Percentiles rank a stretch among this genome's conserved stretches.
phyloP scores from a whole-genome alignment of 2,797 vertebrate genomes.

The Brotogeris chrysoptera region DNA sequence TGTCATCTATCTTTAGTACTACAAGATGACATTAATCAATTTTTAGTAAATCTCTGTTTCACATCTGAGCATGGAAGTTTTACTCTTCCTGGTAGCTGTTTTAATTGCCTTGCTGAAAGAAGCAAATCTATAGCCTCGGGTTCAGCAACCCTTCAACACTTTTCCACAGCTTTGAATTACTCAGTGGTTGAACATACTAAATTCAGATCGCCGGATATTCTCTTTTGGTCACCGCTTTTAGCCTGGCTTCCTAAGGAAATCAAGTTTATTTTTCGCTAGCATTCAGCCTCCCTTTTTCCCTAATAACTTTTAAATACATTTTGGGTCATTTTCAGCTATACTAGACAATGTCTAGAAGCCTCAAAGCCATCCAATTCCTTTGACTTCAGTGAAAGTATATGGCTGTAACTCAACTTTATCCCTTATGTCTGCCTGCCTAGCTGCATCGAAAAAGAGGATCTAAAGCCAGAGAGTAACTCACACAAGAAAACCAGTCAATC shows the following conservation, averaged over 20 bases:
- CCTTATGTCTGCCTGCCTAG: neutral
- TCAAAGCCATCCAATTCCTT: neutral
- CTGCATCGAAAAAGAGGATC: neutral
- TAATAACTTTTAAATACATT: neutral
- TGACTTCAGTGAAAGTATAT: neutral
- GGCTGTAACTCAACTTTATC: neutral
- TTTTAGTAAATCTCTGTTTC: slow-evolving; percentile 48
- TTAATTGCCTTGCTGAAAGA: slow-evolving; percentile 11
- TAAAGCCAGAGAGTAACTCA: neutral
- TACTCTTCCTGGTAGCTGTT: slow-evolving; percentile 32
- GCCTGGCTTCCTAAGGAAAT: neutral
- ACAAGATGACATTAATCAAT: slow-evolving; percentile 31
- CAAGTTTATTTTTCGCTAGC: neutral
- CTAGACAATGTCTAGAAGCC: neutral
- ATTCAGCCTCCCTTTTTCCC: neutral
- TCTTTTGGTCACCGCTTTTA: neutral
- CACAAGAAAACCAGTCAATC: neutral
- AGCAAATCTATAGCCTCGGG: neutral
- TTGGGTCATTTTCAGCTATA: neutral
- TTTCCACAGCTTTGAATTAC: neutral
- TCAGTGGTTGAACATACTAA: neutral
- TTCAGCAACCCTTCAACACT: neutral
- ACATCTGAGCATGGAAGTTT: slow-evolving; percentile 22
- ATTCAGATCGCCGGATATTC: neutral
- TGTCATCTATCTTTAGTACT: slow-evolving; percentile 10